Percentiles rank a stretch among this genome's conserved stretches.
Conservation (phyloP, 1,140 invertebrate species). For the Temnothorax nylanderi region DNA sequence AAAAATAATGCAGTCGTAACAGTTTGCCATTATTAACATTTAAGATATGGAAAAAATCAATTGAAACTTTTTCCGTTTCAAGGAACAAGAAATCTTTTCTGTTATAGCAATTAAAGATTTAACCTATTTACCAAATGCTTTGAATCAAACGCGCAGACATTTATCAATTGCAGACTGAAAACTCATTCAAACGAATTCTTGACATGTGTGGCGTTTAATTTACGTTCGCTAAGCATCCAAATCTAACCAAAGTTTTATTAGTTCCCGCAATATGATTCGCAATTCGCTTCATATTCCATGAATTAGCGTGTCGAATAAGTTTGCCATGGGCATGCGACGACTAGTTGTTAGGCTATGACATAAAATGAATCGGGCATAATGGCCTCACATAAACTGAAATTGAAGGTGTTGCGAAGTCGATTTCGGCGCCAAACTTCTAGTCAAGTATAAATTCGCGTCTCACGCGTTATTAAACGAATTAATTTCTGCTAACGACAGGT, state of each 20-base stretch:
- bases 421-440: conserved; percentile 54
- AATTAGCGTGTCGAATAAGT: conserved; percentile 58
- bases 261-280: conserved; percentile 31
- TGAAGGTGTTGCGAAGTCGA: conserved; percentile 70
- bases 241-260: conserved; percentile 29
- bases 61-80: not conserved
- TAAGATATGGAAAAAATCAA: not conserved
- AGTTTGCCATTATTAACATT: not conserved
- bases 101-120: conserved; percentile 16
- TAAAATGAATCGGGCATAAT: conserved; percentile 70
- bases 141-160: not conserved
- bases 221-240: not conserved
- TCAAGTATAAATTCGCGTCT: conserved; percentile 22
- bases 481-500: conserved; percentile 58
- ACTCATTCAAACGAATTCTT: conserved; percentile 29
- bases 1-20: not conserved
- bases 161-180: not conserved
- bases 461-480: conserved; percentile 54
- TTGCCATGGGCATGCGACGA: not conserved
- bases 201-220: conserved; percentile 34
- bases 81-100: not conserved
- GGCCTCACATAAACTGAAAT: conserved; percentile 68
- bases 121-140: conserved; percentile 3
- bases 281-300: conserved; percentile 52
- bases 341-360: not conserved